phyloP scores from a whole-genome alignment of 1,140 invertebrate genomes.

The Plutomurus gul region DNA sequence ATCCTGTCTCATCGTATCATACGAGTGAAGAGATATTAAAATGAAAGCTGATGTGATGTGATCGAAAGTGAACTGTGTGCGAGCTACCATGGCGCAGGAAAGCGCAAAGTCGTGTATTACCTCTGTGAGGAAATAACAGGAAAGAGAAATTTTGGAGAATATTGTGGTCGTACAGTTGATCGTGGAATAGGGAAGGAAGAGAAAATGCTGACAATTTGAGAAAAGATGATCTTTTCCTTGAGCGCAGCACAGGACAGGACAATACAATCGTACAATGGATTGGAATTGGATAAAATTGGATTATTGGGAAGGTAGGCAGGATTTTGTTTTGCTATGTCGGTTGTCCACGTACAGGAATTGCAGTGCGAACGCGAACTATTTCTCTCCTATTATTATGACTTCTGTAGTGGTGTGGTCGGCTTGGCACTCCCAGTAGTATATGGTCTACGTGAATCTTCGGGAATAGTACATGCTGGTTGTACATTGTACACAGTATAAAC shows the following conservation, averaged over 20 bases:
- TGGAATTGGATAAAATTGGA: conserved; percentile 24
- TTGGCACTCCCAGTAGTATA: background rate
- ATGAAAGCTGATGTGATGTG: too few relatives aligned
- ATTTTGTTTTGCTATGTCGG: conserved; percentile 20
- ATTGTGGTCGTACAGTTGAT: background rate
- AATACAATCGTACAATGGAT: conserved; percentile 17
- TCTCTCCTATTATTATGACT: background rate
- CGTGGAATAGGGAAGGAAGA: background rate
- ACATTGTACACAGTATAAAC: background rate
- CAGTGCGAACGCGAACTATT: background rate
- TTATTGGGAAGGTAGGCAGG: background rate
- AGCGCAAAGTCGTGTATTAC: too few relatives aligned
- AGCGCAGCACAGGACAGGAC: background rate
- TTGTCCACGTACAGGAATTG: background rate
- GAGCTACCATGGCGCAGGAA: too few relatives aligned
- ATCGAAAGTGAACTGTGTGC: too few relatives aligned
- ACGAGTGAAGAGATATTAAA: too few relatives aligned
- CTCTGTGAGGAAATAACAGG: too few relatives aligned
- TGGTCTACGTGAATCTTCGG: background rate
- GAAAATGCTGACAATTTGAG: conserved; percentile 20
- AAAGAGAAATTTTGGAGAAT: too few relatives aligned
- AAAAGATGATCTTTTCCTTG: conserved; percentile 7
- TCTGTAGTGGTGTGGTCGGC: background rate
- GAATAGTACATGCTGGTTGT: background rate
- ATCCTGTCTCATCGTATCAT: too few relatives aligned